phyloP scores from a whole-genome alignment of 1,140 invertebrate species.

The Mizuhopecten yessoensis region DNA sequence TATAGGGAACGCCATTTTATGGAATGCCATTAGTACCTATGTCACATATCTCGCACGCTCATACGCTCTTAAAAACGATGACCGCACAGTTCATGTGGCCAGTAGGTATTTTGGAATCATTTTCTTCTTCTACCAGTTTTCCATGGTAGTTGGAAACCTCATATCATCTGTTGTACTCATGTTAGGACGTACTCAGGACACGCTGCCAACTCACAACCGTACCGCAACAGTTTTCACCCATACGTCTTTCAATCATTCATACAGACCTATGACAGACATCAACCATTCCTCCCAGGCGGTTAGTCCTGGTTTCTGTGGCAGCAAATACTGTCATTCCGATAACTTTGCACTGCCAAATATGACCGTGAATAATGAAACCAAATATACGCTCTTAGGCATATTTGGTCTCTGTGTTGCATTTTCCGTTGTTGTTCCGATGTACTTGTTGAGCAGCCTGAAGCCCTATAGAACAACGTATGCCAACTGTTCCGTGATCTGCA shows the following conservation, averaged over 20 bases:
- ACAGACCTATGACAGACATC: background rate
- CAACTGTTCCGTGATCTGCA: slow-evolving; percentile 58
- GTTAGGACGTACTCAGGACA: slow-evolving; percentile 28
- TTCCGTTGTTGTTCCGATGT: slow-evolving; percentile 68
- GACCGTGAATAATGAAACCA: slow-evolving; percentile 52
- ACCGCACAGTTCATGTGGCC: slow-evolving; percentile 70
- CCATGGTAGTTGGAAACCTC: slow-evolving; percentile 74
- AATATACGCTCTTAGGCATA: slow-evolving; percentile 74
- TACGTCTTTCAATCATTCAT: background rate
- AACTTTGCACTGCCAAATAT: slow-evolving; percentile 58
- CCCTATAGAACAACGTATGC: slow-evolving; percentile 44
- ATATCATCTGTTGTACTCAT: slow-evolving; percentile 74
- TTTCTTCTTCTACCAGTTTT: slow-evolving; percentile 75
- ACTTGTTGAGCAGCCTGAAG: slow-evolving; percentile 73
- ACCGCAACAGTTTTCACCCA: background rate
- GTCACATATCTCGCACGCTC: slow-evolving; percentile 73
- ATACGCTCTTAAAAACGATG: slow-evolving; percentile 67
- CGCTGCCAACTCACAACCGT: background rate
- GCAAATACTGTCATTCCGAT: slow-evolving; percentile 71
- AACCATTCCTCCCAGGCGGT: background rate
- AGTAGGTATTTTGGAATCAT: slow-evolving; percentile 78
- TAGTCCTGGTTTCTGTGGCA: slow-evolving; percentile 64
- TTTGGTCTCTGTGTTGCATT: slow-evolving; percentile 69
- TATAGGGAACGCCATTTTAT: slow-evolving; percentile 70
- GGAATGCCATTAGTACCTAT: slow-evolving; percentile 78